A percentile compares a stretch with the other conserved stretches of the same genome.
These are phyloP conservation scores for Calameuta idolon DNA, from an alignment of 2,888 invertebrate species.

Conservation along the genomic window DNA sequence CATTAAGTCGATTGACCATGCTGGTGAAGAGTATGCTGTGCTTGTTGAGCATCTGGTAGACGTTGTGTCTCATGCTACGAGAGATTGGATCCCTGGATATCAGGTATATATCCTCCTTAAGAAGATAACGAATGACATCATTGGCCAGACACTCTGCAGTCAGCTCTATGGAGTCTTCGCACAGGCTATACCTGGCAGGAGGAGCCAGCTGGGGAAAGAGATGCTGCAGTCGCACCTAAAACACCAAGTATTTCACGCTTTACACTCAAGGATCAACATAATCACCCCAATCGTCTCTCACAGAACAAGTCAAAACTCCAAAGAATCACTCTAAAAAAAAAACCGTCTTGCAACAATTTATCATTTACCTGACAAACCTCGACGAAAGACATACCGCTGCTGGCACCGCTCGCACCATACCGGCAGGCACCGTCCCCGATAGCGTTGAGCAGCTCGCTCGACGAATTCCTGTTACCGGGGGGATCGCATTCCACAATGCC, in stretches of 20 bases:
- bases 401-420: constrained; percentile 58
- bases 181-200: constrained; percentile 45
- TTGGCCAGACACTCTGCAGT: constrained; percentile 60
- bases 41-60: constrained; percentile 66
- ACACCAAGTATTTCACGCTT: constrained; percentile 9
- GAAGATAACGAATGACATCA: constrained; percentile 61
- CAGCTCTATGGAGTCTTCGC: constrained; percentile 58
- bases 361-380: constrained; percentile 62
- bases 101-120: constrained; percentile 62
- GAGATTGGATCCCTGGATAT: constrained; percentile 65
- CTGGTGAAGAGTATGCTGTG: constrained; percentile 67
- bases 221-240: constrained; percentile 61
- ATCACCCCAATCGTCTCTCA: no score
- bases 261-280: no score
- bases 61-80: constrained; percentile 65
- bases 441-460: constrained; percentile 31
- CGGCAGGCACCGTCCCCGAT: constrained; percentile 57
- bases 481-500: constrained; percentile 64
- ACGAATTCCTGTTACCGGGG: constrained; percentile 61
- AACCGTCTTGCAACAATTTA: neutral
- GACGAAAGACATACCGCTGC: constrained; percentile 61
- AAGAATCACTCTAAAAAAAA: no score
- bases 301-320: no score
- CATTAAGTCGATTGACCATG: constrained; percentile 66
- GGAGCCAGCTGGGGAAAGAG: constrained; percentile 59